Evolutionary conservation across 2,797 vertebrate species (phyloP), one percentile per base, ranked within the genome.

Genomic region (Calcarius lapponicus): DNA sequence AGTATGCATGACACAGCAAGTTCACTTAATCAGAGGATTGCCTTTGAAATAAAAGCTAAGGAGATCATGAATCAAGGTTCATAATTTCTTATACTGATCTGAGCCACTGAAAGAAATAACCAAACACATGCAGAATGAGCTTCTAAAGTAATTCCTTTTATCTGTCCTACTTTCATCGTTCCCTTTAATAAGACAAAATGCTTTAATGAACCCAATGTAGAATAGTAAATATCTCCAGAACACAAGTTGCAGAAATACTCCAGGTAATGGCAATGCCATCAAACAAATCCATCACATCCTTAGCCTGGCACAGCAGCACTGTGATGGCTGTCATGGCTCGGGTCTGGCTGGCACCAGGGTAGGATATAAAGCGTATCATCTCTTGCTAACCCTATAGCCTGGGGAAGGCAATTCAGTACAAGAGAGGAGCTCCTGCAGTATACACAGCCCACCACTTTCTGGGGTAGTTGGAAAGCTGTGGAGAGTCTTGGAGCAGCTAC

Each of bases 271-370:
- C 32, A 84, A 42, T 12, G 15, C 4, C 29, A 26, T 22, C 25
- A 40, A 79, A 28, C 2, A 5, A 22, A 47, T 18, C 21, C 36
- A 7, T 25, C 11, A 2, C 20, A 20, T 31, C 47, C 31, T 50
- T 11, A 58, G 12, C 32, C 54, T 72, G 15, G n/a, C 31, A 36
- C 58, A 47, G 48, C 31, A 67, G 10, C n/a, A 17, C 12, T 6
- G 31, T 21, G 13, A 19, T 17, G 7, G 21, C 1, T 38, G 22
- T 16, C 7, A 8, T 19, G 12, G 8, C 22, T 56, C 2, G 1
- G 4, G 28, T 19, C n/a, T 82, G 28, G 3, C 36, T 88, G 28
- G 31, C 19, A 32, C 18, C 8, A 7, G 0, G 0, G 16, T 31
- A 47, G 7, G 2, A 4, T 6, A 8, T 8, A 16, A 76, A 45